Evolutionary conservation across 2,113 vertebrate species (phyloP).

Genomic region (Casuarius casuarius): DNA sequence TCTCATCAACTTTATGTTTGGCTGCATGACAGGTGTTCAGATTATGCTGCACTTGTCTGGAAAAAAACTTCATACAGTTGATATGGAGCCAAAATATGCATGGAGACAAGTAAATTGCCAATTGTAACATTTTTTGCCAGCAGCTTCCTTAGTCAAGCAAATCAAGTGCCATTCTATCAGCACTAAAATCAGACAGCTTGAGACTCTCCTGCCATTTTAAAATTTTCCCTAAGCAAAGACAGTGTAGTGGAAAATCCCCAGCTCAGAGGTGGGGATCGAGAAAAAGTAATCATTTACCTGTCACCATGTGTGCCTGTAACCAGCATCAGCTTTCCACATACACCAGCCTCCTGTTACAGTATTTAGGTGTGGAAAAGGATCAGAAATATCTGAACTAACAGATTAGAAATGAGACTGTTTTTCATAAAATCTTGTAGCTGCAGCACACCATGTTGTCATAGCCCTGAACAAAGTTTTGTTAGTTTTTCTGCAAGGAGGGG

Average conservation of each 20-base stretch:
- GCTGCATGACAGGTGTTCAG: not conserved
- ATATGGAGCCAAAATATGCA: conserved; percentile 44
- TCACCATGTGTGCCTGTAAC: conserved; percentile 17
- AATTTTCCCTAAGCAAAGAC: conserved; percentile 75
- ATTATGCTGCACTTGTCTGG: conserved; percentile 19
- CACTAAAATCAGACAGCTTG: conserved; percentile 60
- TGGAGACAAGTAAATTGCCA: conserved; percentile 47
- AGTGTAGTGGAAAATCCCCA: conserved; percentile 82
- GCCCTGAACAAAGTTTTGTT: not conserved
- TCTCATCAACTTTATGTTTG: not conserved
- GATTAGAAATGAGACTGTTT: not conserved
- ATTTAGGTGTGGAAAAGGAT: not conserved
- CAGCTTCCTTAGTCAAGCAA: conserved; percentile 66
- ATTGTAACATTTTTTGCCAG: conserved; percentile 62
- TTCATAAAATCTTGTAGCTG: not conserved
- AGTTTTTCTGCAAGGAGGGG: not conserved
- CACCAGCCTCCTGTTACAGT: not conserved
- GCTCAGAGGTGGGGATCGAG: conserved; percentile 46
- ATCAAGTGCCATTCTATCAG: conserved; percentile 65
- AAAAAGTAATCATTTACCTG: conserved; percentile 71
- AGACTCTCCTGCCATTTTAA: conserved; percentile 73
- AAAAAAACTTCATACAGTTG: conserved; percentile 48
- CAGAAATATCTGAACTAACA: not conserved
- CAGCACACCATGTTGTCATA: not conserved
- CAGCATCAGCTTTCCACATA: conserved; percentile 15